Percentiles rank a stretch among this genome's conserved stretches.
phyloP scores from a whole-genome alignment of 2,888 invertebrate species.

The Sarcophaga subvicina region DNA sequence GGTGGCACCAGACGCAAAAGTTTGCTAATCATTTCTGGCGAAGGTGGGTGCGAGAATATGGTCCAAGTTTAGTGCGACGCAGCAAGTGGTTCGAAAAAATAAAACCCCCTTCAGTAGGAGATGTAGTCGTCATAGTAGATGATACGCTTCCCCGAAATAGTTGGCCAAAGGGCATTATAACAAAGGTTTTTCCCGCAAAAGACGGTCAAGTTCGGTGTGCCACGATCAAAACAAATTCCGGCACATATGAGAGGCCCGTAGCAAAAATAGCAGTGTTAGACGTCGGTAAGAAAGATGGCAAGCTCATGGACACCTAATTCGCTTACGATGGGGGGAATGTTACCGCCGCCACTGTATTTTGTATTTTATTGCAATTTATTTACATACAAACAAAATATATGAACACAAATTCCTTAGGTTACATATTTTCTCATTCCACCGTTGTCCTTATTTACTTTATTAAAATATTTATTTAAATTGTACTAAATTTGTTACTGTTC shows the following conservation, averaged over 20 bases:
- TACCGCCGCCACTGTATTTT: background rate
- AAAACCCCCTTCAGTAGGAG: conserved; percentile 47
- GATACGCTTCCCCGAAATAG: conserved; percentile 53
- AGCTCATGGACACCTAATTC: too few species aligned
- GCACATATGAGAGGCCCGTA: conserved; percentile 8
- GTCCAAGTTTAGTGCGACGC: conserved; percentile 49
- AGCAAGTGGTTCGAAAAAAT: conserved; percentile 60
- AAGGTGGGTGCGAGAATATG: conserved; percentile 62
- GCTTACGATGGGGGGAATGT: too few species aligned
- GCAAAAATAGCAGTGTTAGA: conserved; percentile 18
- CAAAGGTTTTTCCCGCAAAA: background rate
- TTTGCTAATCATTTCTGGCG: conserved; percentile 67
- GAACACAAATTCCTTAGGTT: too few species aligned
- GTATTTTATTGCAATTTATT: too few species aligned
- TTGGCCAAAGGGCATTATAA: conserved; percentile 58
- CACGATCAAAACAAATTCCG: background rate
- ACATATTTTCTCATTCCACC: too few species aligned
- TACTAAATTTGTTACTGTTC: too few species aligned
- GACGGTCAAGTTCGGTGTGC: conserved; percentile 26
- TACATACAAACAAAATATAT: too few species aligned
- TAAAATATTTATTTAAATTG: too few species aligned
- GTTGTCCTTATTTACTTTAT: too few species aligned
- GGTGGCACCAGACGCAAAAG: conserved; percentile 57
- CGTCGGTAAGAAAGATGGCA: conserved; percentile 3
- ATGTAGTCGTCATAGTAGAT: conserved; percentile 61